Evolutionary conservation across 2,888 invertebrate genomes (phyloP), one percentile per base, ranked within the genome.

Genomic region (Trachelus stipa): DNA sequence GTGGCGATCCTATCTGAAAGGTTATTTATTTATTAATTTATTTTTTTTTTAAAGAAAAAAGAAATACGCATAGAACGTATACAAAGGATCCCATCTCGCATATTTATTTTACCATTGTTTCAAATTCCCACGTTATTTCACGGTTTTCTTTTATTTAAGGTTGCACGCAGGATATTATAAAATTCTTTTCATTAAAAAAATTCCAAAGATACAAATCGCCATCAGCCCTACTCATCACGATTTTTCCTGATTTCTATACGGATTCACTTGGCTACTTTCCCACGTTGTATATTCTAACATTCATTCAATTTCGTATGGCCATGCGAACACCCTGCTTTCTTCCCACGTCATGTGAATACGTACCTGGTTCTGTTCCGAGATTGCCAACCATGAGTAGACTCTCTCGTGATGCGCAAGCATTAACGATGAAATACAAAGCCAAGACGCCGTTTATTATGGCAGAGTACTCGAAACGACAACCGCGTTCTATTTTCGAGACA

Each of bases 401-500:
- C 40, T 56, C 40, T 56, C 40, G 40, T 56, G 40, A 56, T 56
- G 40, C 40, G 40, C 40, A 56, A 56, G 40, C 40, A 56, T 56
- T 56, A 56, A 56, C 40, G 23, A 56, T 56, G 71, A 71, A 71
- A 33, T 34, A 71, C 71, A 71, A 33, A 33, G 71, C 71, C 71
- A 33, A 71, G 71, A 71, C 71, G 30, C 71, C 71, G 83, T 85
- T 85, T 82, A 85, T 85, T 83, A 81, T 83, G 79, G 78, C 76
- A 75, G 79, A 77, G 69, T 76, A 76, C 78, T 77, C 82, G 80
- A 68, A 82, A 81, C 81, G 84, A 82, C 82, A 83, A 86, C 86
- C 81, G 78, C 80, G 81, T 84, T 88, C 89, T 89, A 89, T 88
- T 88, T 87, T 85, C 83, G 85, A 87, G 81, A 76, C 73, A 79